phyloP scores from a whole-genome alignment of 2,888 invertebrate genomes.

The Pristionchus japonicus region DNA sequence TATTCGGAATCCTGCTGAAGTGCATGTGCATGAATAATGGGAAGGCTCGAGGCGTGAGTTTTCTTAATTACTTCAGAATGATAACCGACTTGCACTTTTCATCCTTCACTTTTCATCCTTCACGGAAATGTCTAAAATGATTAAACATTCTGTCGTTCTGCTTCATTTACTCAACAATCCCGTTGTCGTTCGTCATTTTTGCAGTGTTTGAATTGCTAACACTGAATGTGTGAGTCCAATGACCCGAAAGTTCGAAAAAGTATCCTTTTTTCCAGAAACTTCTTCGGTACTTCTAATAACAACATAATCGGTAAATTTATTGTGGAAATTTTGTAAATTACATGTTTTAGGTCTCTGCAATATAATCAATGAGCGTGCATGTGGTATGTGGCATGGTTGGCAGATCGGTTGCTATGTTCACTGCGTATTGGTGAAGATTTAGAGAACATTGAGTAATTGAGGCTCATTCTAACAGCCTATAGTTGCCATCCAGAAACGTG shows the following conservation, averaged over 20 bases:
- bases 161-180: background rate
- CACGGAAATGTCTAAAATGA: too few relatives aligned
- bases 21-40: background rate
- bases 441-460: too few relatives aligned
- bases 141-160: background rate
- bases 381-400: background rate
- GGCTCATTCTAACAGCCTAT: too few relatives aligned
- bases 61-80: background rate
- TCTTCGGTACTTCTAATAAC: background rate
- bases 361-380: background rate
- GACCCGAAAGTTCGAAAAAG: too few relatives aligned
- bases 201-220: background rate
- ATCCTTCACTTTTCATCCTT: too few relatives aligned
- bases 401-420: background rate
- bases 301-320: background rate
- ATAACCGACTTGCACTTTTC: too few relatives aligned
- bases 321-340: background rate
- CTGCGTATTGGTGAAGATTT: background rate
- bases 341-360: background rate
- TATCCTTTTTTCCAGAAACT: background rate
- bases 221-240: background rate
- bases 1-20: background rate
- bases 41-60: background rate
- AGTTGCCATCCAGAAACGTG: too few relatives aligned
- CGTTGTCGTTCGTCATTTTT: background rate